Evolutionary conservation across 2,888 invertebrate species (phyloP).

Genomic region (Ophion costatus): DNA sequence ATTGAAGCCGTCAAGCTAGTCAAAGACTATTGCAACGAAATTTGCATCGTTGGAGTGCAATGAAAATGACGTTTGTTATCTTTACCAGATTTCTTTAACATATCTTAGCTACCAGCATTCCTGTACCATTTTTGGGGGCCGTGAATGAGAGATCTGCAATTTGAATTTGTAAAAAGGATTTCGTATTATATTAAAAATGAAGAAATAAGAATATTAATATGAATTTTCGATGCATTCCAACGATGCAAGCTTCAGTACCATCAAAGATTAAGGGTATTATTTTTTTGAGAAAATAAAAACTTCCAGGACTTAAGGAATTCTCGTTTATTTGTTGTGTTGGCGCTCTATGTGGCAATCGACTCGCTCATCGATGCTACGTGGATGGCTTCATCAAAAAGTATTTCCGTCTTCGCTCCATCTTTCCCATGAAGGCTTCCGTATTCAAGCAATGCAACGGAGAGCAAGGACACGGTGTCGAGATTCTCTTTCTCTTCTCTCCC

Average conservation of each 20-base stretch:
- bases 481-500: slow-evolving; percentile 11
- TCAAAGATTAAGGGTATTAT: not conserved
- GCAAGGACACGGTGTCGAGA: slow-evolving; percentile 20
- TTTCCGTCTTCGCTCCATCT: not conserved
- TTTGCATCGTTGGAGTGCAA: too few species aligned
- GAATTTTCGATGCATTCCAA: too few species aligned
- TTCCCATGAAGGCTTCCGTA: not conserved
- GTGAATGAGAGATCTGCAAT: too few species aligned
- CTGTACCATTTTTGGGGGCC: too few species aligned
- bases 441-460: not conserved
- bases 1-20: not conserved
- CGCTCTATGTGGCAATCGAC: not conserved
- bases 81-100: too few species aligned
- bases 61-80: too few species aligned
- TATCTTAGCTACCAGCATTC: too few species aligned
- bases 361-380: not conserved
- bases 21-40: too few species aligned
- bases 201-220: too few species aligned
- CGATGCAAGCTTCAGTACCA: too few species aligned
- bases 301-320: not conserved
- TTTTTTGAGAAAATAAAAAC: not conserved
- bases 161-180: too few species aligned
- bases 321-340: not conserved
- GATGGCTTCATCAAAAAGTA: not conserved
- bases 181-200: too few species aligned